A percentile compares a stretch with the other conserved stretches of the same genome.
Conservation (phyloP, 2,888 invertebrate genomes). For the Loripinus fragilis region DNA sequence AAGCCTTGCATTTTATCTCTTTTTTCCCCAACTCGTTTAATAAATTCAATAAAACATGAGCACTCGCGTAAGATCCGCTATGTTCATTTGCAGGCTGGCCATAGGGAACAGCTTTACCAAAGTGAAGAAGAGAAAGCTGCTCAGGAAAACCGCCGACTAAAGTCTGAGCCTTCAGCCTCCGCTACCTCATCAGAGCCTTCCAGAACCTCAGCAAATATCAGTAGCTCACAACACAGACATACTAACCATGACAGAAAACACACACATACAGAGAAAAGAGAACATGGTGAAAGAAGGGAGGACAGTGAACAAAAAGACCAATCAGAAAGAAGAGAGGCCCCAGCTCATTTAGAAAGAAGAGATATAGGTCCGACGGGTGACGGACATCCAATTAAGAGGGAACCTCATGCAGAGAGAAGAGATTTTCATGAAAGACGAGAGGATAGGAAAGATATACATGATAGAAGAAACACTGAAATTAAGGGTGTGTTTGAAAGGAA, state of each 20-base stretch:
- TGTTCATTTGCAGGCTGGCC: background rate
- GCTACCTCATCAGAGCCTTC: slow-evolving; percentile 25
- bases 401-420: slow-evolving; percentile 16
- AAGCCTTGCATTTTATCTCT: no score
- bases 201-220: slow-evolving; percentile 25
- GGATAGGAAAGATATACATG: slow-evolving; percentile 21
- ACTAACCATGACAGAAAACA: slow-evolving; percentile 52
- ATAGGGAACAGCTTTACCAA: slow-evolving; percentile 3
- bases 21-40: no score
- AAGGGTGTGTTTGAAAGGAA: slow-evolving; percentile 15
- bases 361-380: background rate
- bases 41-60: no score
- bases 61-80: no score
- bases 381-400: slow-evolving; percentile 24
- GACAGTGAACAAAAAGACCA: background rate
- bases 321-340: slow-evolving; percentile 11
- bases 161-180: background rate
- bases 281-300: slow-evolving; percentile 19
- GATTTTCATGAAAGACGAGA: slow-evolving; percentile 19
- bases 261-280: background rate
- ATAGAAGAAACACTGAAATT: slow-evolving; percentile 24
- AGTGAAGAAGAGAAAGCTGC: slow-evolving; percentile 8
- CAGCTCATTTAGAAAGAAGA: background rate
- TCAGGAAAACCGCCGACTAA: background rate
- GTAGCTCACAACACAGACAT: slow-evolving; percentile 51